phyloP scores from a whole-genome alignment of 2,113 vertebrate species.

The Octodon degus region DNA sequence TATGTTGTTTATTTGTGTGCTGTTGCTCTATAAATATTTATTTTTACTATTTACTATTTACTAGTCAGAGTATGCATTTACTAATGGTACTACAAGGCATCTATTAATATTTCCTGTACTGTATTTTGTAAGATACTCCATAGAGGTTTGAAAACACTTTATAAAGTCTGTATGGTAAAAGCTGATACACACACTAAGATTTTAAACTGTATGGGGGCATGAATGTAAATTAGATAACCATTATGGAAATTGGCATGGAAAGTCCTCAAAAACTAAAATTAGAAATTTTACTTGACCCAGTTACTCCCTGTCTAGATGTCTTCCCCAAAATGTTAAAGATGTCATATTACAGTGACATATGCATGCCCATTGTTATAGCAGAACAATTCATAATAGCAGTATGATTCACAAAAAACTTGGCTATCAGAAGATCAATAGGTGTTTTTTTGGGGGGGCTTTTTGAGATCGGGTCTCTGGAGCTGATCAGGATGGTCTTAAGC shows the following conservation, averaged over 20 bases:
- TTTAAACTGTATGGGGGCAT: not conserved
- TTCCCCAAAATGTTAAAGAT: not conserved
- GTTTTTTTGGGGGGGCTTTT: too few species aligned
- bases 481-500: too few species aligned
- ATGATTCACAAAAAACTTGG: not conserved
- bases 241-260: not conserved
- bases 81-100: not conserved
- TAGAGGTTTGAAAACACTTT: constrained; percentile 40
- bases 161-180: not conserved
- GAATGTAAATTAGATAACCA: not conserved
- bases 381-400: not conserved
- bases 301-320: not conserved
- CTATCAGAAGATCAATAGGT: not conserved
- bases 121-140: not conserved
- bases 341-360: not conserved
- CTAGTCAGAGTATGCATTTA: not conserved
- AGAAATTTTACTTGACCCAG: not conserved
- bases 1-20: not conserved
- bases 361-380: not conserved
- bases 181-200: not conserved
- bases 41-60: not conserved
- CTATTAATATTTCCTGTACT: not conserved
- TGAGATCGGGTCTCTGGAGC: too few species aligned
- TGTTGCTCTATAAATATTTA: not conserved
- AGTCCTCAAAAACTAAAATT: not conserved